Base-by-base conservation (phyloP, 2,113 vertebrate species). In the Myiopsitta monachus region DNA sequence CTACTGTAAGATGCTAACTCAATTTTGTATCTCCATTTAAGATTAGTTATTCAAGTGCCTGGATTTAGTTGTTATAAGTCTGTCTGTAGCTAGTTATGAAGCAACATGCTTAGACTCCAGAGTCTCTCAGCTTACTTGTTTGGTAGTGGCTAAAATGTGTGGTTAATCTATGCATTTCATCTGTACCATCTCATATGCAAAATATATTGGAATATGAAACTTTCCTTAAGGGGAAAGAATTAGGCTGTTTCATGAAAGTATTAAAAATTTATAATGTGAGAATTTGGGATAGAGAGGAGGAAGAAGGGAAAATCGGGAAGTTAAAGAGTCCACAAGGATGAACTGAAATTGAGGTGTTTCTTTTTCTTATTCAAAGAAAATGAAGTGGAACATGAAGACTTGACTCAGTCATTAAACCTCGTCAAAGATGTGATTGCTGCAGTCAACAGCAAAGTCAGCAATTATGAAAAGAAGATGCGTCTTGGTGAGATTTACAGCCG, bases 381-480 rank as follows among this genome's bases (percentile, higher is more conserved):
- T 6, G 98, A 99, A 31, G 97, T 95, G 18, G 99, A 99, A 75
- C 98, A 98, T 22, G 95, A 98, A 16, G 98, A 99, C 57, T 96
- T 99, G 92, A 97, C 97, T 10, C 98, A 98, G 67, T 98, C 99
- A 1, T 89, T 99, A 62, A 98, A 97, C 94, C 96, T 99, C 5
- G 98, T 99, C 72, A 99, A 99, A 91, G 98, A 99, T 33, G 97
- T 99, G 81, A 98, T 99, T 26, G 98, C 98, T 6, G 98, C 98
- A 0, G 99, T 99, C 18, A 98, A 99, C n/a, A 98, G 96, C 95
- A 99, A 98, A 92, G 99, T 99, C 84, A 99, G 98, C 78, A 99
- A 99, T 81, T 99, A 99, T 0, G 99, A 99, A 57, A 99, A 99
- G 97, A 98, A 98, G 67, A 98, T 96, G 10, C 98, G 99, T 4